A percentile compares a stretch with the other conserved stretches of the same genome.
Evolutionary conservation across 2,797 vertebrate genomes (phyloP).

Genomic region (Bradypus variegatus): DNA sequence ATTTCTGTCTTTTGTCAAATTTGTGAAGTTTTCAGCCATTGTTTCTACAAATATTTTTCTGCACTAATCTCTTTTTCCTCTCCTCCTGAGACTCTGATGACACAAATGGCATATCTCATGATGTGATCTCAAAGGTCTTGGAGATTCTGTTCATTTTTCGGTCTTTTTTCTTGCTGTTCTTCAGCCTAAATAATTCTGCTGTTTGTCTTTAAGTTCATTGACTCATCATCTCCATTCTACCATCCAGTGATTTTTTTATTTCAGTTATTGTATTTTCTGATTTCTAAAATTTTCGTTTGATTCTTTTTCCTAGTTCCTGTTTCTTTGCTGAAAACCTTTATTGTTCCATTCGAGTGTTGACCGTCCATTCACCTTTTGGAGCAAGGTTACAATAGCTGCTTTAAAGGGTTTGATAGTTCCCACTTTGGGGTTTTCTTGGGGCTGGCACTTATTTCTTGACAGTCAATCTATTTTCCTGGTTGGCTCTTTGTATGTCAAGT

Average conservation of each 20-base stretch:
- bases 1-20: neutral
- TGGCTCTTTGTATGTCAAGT: neutral
- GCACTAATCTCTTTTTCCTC: neutral
- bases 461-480: neutral
- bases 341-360: neutral
- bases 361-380: neutral
- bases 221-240: neutral
- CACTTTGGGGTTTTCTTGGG: neutral
- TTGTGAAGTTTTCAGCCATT: neutral
- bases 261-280: neutral
- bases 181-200: neutral
- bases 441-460: neutral
- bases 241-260: neutral
- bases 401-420: no score
- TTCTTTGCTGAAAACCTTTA: neutral
- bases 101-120: neutral
- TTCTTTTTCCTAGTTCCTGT: neutral
- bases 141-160: neutral
- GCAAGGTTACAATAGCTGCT: neutral
- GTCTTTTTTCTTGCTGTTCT: neutral
- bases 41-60: neutral
- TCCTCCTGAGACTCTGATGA: neutral
- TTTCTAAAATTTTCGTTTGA: neutral
- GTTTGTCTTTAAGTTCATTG: neutral
- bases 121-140: neutral